Percentiles rank a stretch among this genome's conserved stretches.
Conservation (phyloP, 2,797 vertebrate species). For the Hypotaenidia philippensis region DNA sequence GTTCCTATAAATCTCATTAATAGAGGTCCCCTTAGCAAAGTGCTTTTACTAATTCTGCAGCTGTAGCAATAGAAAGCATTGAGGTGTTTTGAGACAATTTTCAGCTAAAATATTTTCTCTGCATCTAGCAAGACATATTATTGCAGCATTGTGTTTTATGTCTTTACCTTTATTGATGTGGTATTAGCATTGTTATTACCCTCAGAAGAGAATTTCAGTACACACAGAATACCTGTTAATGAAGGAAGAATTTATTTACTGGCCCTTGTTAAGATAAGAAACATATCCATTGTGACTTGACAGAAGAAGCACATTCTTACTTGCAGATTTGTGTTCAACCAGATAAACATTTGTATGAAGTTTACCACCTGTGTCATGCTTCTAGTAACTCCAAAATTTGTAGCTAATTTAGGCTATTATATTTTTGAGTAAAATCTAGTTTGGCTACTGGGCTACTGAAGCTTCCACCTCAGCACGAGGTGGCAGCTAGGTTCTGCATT, state of each 20-base stretch:
- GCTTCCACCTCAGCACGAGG: not conserved
- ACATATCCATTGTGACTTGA: conserved; percentile 21
- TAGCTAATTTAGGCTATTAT: not conserved
- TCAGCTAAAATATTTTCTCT: conserved; percentile 36
- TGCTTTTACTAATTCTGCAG: conserved; percentile 59
- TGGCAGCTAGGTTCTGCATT: not conserved
- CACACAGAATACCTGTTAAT: conserved; percentile 4
- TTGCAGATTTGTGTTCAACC: not conserved
- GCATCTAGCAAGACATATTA: conserved; percentile 43
- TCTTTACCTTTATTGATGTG: conserved; percentile 66
- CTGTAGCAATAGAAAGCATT: conserved; percentile 45
- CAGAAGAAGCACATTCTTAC: conserved; percentile 36
- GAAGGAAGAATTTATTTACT: conserved; percentile 47
- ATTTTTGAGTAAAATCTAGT: not conserved
- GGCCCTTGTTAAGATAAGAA: conserved; percentile 22
- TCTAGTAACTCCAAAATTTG: conserved; percentile 16
- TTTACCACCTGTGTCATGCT: not conserved
- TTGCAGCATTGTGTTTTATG: conserved; percentile 26
- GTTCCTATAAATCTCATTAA: conserved; percentile 71
- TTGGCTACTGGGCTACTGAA: not conserved
- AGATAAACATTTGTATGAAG: conserved; percentile 22
- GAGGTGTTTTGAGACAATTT: conserved; percentile 67
- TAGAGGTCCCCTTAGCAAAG: conserved; percentile 31
- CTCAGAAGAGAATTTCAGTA: conserved; percentile 43
- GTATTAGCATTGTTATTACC: conserved; percentile 54